These are phyloP conservation scores for Bombus waltoni DNA, from an alignment of 1,140 invertebrate species.

Conservation along the genomic window DNA sequence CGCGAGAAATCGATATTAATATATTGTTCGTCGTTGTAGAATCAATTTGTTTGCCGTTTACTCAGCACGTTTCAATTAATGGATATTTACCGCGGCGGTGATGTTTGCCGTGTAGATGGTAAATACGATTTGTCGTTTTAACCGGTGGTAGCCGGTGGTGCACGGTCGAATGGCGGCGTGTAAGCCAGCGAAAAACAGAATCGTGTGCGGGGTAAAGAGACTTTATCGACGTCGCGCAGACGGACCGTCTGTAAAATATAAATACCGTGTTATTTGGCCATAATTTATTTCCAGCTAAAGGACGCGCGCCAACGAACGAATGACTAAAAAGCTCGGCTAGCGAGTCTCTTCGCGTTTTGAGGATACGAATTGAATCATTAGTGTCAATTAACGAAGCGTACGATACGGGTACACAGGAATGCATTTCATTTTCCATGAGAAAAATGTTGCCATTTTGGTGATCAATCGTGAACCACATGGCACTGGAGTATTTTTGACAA, in stretches of 20 bases:
- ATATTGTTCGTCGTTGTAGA: conserved; percentile 38
- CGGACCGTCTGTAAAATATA: conserved; percentile 7
- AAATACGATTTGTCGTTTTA: conserved; percentile 63
- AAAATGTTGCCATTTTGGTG: background rate
- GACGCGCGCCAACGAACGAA: conserved; percentile 28
- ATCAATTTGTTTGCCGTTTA: conserved; percentile 61
- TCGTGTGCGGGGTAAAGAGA: conserved; percentile 13
- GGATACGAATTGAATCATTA: conserved; percentile 36
- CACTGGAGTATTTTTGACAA: background rate
- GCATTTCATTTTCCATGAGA: too few relatives aligned
- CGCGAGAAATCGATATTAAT: conserved; percentile 46
- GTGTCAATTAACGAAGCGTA: conserved; percentile 41
- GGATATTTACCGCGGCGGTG: conserved; percentile 59
- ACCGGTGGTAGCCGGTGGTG: conserved; percentile 18
- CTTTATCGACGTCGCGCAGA: conserved; percentile 11
- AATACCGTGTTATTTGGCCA: conserved; percentile 29
- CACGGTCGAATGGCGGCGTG: background rate
- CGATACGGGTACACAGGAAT: background rate
- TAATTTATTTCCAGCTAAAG: conserved; percentile 36
- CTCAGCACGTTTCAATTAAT: conserved; percentile 61
- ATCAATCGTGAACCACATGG: background rate
- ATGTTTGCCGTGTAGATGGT: conserved; percentile 56
- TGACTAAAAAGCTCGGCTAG: conserved; percentile 19
- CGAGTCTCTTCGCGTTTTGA: background rate
- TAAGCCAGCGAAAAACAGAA: conserved; percentile 36